These are phyloP conservation scores for Philonicus albiceps DNA, from an alignment of 2,888 invertebrate genomes.

Conservation along the genomic window DNA sequence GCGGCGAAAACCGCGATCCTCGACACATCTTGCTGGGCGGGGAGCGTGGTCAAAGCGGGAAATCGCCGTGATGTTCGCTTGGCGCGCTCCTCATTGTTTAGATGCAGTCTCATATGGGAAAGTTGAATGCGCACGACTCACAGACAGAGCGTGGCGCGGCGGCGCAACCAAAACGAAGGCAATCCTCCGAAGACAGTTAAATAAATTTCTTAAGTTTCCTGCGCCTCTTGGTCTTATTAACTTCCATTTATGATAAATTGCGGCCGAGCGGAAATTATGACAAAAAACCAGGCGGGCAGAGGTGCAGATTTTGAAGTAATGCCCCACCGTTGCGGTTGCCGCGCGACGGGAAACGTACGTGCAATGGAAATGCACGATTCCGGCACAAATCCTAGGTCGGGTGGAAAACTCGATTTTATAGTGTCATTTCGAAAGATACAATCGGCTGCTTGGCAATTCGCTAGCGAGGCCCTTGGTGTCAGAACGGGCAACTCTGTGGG, in stretches of 20 bases:
- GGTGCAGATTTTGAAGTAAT: constrained; percentile 6
- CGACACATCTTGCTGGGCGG: constrained; percentile 20
- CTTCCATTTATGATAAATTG: constrained; percentile 37
- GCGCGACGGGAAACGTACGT: background rate
- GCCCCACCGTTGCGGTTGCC: background rate
- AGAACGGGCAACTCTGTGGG: background rate
- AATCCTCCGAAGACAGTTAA: constrained; percentile 31
- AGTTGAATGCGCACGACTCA: constrained; percentile 34
- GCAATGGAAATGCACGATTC: background rate
- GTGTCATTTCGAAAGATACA: constrained; percentile 2
- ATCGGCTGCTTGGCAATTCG: background rate
- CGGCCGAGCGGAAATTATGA: constrained; percentile 13
- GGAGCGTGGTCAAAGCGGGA: constrained; percentile 30
- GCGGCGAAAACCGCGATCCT: background rate
- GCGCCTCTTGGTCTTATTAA: background rate
- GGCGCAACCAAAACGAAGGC: background rate
- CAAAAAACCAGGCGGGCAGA: background rate
- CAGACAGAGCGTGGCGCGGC: background rate
- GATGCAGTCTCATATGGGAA: constrained; percentile 25
- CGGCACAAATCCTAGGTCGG: background rate
- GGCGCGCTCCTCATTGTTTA: constrained; percentile 26
- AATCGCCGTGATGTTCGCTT: constrained; percentile 11
- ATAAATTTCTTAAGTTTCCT: constrained; percentile 20
- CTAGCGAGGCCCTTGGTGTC: constrained; percentile 9
- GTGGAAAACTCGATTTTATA: constrained; percentile 20